Evolutionary conservation across 2,113 vertebrate species (phyloP).

Genomic region (Lynx canadensis): DNA sequence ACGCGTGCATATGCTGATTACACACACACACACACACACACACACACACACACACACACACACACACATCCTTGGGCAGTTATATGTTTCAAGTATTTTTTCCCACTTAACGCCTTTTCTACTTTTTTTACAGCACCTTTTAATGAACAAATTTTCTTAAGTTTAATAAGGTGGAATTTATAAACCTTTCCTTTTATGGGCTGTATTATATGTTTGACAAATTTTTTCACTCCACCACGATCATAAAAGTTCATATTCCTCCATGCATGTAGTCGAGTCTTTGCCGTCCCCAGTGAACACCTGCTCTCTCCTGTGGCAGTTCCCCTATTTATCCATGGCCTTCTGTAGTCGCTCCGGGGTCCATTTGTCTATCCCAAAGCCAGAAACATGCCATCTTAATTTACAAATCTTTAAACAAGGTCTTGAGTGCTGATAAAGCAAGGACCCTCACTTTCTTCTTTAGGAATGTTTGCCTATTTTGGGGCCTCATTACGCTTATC

Average conservation of each 20-base stretch:
- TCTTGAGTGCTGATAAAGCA: neutral
- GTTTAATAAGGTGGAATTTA: neutral
- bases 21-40: neutral
- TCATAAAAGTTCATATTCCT: neutral
- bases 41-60: neutral
- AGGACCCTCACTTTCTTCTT: neutral
- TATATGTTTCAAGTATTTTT: neutral
- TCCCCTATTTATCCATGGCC: accelerated
- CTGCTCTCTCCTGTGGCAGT: neutral
- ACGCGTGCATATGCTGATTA: neutral
- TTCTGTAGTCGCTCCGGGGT: neutral
- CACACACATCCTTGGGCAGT: neutral
- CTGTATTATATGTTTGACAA: neutral
- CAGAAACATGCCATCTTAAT: neutral
- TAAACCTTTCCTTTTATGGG: neutral
- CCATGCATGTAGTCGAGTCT: neutral
- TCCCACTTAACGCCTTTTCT: neutral
- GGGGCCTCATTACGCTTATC: neutral
- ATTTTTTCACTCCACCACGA: neutral
- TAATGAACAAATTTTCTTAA: neutral
- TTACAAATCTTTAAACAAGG: neutral
- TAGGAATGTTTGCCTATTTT: neutral
- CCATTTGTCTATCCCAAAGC: neutral
- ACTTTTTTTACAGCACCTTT: slow-evolving; percentile 3
- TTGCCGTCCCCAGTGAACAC: neutral